A percentile compares a stretch with the other conserved stretches of the same genome.
phyloP scores from a whole-genome alignment of 2,113 vertebrate genomes.

The Neotoma lepida region DNA sequence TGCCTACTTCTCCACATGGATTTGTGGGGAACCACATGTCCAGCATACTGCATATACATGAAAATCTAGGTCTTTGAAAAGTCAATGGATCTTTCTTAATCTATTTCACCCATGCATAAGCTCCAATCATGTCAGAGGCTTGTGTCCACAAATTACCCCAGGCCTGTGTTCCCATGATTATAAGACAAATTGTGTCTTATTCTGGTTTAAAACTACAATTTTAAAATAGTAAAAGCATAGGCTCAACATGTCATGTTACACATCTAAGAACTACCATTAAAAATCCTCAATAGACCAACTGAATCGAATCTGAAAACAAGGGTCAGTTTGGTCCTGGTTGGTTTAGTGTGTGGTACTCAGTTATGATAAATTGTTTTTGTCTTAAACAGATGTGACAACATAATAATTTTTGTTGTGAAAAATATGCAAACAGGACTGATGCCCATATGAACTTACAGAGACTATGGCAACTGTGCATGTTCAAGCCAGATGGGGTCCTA shows the following conservation, averaged over 20 bases:
- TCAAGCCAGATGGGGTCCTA: no score
- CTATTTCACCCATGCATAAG: neutral
- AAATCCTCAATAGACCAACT: conserved; percentile 17
- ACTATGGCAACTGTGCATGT: no score
- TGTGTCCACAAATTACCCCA: neutral
- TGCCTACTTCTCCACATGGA: neutral
- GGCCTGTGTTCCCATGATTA: neutral
- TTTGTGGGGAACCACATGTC: neutral
- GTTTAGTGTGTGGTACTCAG: neutral
- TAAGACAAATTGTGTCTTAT: neutral
- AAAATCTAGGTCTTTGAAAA: neutral
- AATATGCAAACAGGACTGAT: neutral
- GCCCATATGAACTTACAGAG: neutral
- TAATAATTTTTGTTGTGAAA: neutral
- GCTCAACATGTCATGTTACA: neutral
- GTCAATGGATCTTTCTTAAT: neutral
- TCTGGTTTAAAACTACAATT: conserved; percentile 16
- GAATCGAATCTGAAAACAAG: conserved; percentile 59
- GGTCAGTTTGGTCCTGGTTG: neutral
- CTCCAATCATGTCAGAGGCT: neutral
- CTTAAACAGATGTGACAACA: conserved; percentile 48
- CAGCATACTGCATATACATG: neutral
- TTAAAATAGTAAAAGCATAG: neutral
- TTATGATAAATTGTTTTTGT: neutral
- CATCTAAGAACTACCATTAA: neutral